These are phyloP conservation scores for Struthio camelus DNA, from an alignment of 2,113 vertebrate genomes.

Conservation along the genomic window DNA sequence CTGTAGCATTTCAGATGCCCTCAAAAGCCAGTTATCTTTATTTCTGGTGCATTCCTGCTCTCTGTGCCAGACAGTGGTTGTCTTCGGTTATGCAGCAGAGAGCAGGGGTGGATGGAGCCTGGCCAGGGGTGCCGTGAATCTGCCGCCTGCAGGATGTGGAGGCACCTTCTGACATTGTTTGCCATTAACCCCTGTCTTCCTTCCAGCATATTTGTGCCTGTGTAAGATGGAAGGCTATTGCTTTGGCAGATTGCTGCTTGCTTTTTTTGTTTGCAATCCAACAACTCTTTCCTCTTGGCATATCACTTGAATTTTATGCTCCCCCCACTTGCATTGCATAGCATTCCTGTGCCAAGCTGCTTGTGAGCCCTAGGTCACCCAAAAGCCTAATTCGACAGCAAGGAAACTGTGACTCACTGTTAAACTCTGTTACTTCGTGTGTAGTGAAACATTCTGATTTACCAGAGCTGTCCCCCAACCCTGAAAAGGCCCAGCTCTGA, in stretches of 20 bases:
- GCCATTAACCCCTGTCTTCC: accelerated
- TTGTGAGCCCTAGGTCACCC: not conserved
- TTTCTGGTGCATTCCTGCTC: not conserved
- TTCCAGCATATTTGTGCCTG: not conserved
- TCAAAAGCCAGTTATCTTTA: not conserved
- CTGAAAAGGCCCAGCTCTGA: not conserved
- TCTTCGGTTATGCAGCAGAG: not conserved
- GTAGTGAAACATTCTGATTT: not conserved
- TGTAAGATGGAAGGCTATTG: not conserved
- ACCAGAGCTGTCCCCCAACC: not conserved
- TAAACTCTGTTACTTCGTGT: not conserved
- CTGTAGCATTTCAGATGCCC: not conserved
- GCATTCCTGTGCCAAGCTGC: not conserved
- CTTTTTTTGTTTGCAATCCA: accelerated
- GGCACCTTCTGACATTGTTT: not conserved
- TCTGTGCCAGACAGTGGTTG: not conserved
- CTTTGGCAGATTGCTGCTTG: not conserved
- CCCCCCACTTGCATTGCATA: accelerated
- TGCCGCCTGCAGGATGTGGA: not conserved
- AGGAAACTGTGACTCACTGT: accelerated
- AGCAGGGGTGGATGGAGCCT: not conserved
- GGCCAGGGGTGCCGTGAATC: not conserved
- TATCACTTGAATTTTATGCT: not conserved
- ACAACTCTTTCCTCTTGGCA: not conserved
- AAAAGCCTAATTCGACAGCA: not conserved